Evolutionary conservation across 1,140 invertebrate genomes (phyloP), one percentile per base, ranked within the genome.

Genomic region (Drosophila truncata): DNA sequence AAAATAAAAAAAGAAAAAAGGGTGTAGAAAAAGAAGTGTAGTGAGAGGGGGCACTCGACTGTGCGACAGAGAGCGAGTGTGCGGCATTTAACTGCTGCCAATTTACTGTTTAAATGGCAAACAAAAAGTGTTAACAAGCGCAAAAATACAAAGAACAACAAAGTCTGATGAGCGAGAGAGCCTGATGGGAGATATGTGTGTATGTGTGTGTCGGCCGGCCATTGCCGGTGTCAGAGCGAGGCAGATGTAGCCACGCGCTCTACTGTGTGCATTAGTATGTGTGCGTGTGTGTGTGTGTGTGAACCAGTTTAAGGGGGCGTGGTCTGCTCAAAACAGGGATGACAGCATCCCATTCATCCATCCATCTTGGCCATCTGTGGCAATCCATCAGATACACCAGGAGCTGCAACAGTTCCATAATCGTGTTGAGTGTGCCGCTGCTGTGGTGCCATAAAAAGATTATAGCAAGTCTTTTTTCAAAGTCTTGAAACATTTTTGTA

Each of bases 91-190:
- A 92, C 91, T 91, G 91, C 86, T 88, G 91, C 81, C 91, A 92
- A 92, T 92, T 92, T 92, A 91, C 91, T 92, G 91, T 92, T 92
- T 92, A 92, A 92, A 92, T 88, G 91, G 87, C 91, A 92, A 88
- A 92, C 91, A 92, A 92, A 92, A 92, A 92, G 91, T 92, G 91
- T 87, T 90, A 88, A 88, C 84, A 88, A 92, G 91, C 86, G 91
- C 87, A 82, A 91, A 92, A 92, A 87, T 87, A 92, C 81, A 91
- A 91, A 91, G 91, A 69, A 81, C 78, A 86, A 66, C 66, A 64
- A 58, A 42, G 54, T 75, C 1, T 11, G 47, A 10, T 31, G 52
- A 65, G 73, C 37, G 37, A 62, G 63, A 55, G 29, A 37, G 50
- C 41, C n/a, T 11, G 31, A 60, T 47, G 37, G 44, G 8, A 14